Base-by-base conservation (phyloP, 2,113 vertebrate species). In the Emydocephalus ijimae region DNA sequence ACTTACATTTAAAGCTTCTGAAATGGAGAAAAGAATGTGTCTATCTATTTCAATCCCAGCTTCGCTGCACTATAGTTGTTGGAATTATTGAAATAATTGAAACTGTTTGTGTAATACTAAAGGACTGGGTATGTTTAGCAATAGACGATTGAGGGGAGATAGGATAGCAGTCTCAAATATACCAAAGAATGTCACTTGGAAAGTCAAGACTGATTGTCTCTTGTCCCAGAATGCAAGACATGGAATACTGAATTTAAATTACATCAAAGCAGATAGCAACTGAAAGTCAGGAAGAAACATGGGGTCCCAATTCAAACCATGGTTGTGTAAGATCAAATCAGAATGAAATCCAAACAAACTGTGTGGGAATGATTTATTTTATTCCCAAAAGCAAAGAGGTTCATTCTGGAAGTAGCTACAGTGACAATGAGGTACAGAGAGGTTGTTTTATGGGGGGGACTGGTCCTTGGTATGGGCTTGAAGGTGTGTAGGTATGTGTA, bases 1-100 rank as follows among this genome's bases (percentile, higher is more conserved):
- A 89, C 26, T 50, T 93, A 92, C 92, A 90, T 55, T 94, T 45
- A 93, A 96, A 96, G 92, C 88, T 90, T 93, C 21, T 92, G 86
- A 92, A 95, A 93, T 93, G 48, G 94, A 92, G 89, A 87, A 94
- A 90, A 81, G 90, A 96, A 93, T 91, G 8, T 23, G 45, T 90
- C 93, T 93, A 81, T 48, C 26, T 93, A 91, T 74, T 93, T 64
- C 69, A 64, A 74, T n/a, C 14, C 26, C 92, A 94, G 55, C 81
- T 85, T 93, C 90, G 50, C 55, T 55, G 94, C 56, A 26, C 88
- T 94, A 93, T 90, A 93, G 69, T 87, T 61, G 91, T 93, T 45
- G 45, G 45, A 45, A 45, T 45, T 45, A 45, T 45, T 45, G 45
- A 45, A 45, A 45, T 45, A 45, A 45, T 45, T 45, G 45, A 9